phyloP scores from a whole-genome alignment of 2,797 vertebrate species.

The Hydrophis major region DNA sequence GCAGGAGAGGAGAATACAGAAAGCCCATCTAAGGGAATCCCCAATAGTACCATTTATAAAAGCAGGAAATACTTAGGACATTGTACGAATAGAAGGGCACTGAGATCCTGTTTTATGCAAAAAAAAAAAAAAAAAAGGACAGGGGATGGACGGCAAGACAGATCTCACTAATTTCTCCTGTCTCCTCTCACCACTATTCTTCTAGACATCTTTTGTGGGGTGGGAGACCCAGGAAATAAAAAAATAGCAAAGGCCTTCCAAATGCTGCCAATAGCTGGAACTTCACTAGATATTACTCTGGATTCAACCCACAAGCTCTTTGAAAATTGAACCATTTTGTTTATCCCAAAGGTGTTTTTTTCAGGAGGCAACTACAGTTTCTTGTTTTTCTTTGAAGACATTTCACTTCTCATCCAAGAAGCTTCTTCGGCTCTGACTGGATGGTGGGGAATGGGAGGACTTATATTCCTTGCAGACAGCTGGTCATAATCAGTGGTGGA shows the following conservation, averaged over 20 bases:
- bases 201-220: background rate
- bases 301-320: background rate
- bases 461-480: too few relatives aligned
- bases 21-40: background rate
- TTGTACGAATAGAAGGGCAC: background rate
- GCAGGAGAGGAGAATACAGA: background rate
- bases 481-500: conserved; percentile 74
- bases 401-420: too few relatives aligned
- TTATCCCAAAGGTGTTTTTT: background rate
- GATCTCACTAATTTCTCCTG: background rate
- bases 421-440: too few relatives aligned
- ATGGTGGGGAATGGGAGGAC: too few relatives aligned
- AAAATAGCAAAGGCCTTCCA: background rate
- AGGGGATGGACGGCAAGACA: background rate
- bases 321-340: background rate
- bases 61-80: background rate
- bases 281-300: background rate
- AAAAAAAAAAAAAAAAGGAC: background rate
- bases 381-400: too few relatives aligned
- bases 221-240: background rate
- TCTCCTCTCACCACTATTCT: background rate
- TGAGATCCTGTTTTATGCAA: background rate
- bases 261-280: background rate
- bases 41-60: background rate
- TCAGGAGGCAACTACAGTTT: too few relatives aligned